Evolutionary conservation across 1,140 invertebrate genomes (phyloP).

Genomic region (Drosophila hydei): DNA sequence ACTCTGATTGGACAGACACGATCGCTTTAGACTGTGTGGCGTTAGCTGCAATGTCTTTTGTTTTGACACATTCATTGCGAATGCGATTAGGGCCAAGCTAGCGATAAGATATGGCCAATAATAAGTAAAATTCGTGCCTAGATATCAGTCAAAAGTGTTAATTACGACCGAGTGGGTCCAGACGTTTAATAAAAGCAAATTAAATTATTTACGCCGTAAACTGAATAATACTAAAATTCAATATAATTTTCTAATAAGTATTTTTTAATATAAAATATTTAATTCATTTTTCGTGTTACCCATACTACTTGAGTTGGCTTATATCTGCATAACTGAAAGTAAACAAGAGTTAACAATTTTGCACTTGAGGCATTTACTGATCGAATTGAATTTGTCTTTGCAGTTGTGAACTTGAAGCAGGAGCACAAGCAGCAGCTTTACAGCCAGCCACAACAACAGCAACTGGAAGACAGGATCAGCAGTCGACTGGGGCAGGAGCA

Average conservation of each 20-base stretch:
- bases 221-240: too few species aligned
- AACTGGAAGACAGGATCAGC: slow-evolving; percentile 7
- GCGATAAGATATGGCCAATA: slow-evolving; percentile 9
- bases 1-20: slow-evolving; percentile 31
- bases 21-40: slow-evolving; percentile 53
- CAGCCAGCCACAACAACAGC: slow-evolving; percentile 16
- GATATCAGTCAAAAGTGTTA: neutral
- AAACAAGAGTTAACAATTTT: too few species aligned
- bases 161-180: too few species aligned
- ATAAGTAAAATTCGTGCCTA: neutral
- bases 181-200: too few species aligned
- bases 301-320: too few species aligned
- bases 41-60: slow-evolving; percentile 14
- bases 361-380: too few species aligned
- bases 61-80: slow-evolving; percentile 19
- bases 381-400: too few species aligned
- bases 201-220: too few species aligned
- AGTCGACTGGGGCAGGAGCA: slow-evolving; percentile 14
- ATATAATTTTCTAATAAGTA: too few species aligned
- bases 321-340: too few species aligned
- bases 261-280: too few species aligned
- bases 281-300: too few species aligned
- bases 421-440: slow-evolving; percentile 2
- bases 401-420: neutral
- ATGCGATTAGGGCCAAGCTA: slow-evolving; percentile 6